Evolutionary conservation across 1,140 invertebrate genomes (phyloP), one percentile per base, ranked within the genome.

Genomic region (Drosophila mauritiana): DNA sequence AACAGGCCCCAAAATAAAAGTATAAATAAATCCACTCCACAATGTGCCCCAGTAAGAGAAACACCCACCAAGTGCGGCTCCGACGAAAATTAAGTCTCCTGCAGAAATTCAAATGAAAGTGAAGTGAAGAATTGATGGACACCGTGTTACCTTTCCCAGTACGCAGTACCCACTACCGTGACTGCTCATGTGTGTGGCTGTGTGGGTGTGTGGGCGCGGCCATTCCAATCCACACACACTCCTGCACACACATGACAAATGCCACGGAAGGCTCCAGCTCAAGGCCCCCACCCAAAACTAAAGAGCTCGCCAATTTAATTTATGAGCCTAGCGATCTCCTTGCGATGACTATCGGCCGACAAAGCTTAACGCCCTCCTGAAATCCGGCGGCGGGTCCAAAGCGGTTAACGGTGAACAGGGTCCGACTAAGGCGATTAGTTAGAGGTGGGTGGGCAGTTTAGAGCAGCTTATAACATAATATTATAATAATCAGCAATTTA

Each of bases 91-190:
- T 59, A 78, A 82, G 79, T 78, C 67, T 69, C 64, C 67, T 70
- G 51, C 51, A 20, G 62, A 73, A 73, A 53, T 68, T 49, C 69
- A 74, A 85, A 85, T 78, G 81, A 85, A 85, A 85, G 81, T 85
- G 69, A 85, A 85, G 82, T 85, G 81, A 86, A 85, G 81, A 85
- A 85, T 86, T 85, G 81, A 85, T 85, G 73, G 82, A 85, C 81
- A 84, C 68, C 15, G 62, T 78, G 74, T 69, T 74, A 55, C 55
- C 63, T 52, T 54, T 69, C n/a, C 53, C 37, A 37, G 31, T 31
- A 31, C 7, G 7, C 31, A 31, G 25, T 27, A 27, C 12, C 46
- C 36, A 37, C 56, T 37, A 17, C 20, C 8, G 17, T 17, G 17
- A 25, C 45, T 46, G 45, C 45, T 27, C 25, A 39, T 11, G n/a